These are phyloP conservation scores for Gymnoscopelus braueri DNA, from an alignment of 2,797 vertebrate species.

Conservation along the genomic window DNA sequence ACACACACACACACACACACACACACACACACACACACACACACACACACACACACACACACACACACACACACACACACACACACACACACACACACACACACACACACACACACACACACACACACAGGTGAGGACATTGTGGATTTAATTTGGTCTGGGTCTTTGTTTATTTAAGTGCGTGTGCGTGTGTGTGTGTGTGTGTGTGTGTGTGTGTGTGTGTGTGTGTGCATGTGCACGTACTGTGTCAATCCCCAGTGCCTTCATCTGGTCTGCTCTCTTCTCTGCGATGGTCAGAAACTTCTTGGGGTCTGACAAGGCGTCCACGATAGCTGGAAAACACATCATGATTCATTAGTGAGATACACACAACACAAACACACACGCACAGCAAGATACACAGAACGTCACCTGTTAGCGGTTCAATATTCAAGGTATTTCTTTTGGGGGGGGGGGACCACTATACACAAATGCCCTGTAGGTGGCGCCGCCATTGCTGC, in stretches of 20 bases:
- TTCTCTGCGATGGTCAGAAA: slow-evolving; percentile 99
- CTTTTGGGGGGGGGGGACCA: no score
- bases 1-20: no score
- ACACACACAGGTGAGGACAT: no score
- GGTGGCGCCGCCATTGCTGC: no score
- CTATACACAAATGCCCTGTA: no score
- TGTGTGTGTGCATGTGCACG: slow-evolving; percentile 7
- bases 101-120: no score
- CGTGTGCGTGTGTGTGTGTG: neutral
- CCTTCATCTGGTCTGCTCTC: slow-evolving; percentile 98
- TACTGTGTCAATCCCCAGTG: slow-evolving; percentile 98
- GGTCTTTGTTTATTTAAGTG: neutral
- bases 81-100: no score
- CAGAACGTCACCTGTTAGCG: no score
- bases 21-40: no score
- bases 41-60: no score
- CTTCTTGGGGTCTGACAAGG: slow-evolving; percentile 98
- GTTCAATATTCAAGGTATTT: no score
- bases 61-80: no score
- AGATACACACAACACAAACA: neutral
- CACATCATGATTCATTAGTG: neutral
- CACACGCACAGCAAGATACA: neutral
- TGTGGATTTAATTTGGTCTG: neutral
- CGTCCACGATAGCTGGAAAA: slow-evolving; percentile 92
- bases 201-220: neutral